phyloP scores from a whole-genome alignment of 2,797 vertebrate genomes.

The Melanotaenia boesemani region DNA sequence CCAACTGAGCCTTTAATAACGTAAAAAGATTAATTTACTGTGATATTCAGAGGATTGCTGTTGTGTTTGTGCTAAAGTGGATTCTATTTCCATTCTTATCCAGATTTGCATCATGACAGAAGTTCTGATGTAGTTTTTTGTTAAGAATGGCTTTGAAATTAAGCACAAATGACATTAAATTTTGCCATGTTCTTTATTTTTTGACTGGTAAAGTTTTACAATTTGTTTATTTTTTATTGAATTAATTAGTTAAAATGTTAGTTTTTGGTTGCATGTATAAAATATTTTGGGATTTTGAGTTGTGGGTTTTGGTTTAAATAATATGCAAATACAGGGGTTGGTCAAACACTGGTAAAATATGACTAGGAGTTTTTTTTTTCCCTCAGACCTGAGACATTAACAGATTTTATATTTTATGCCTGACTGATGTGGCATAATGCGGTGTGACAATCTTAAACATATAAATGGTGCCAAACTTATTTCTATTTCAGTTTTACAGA shows the following conservation, averaged over 20 bases:
- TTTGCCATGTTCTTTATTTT: background rate
- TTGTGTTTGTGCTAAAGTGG: background rate
- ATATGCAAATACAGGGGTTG: too few relatives aligned
- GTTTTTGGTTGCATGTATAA: too few relatives aligned
- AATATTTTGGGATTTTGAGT: too few relatives aligned
- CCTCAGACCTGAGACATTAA: background rate
- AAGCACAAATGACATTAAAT: too few relatives aligned
- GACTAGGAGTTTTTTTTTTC: too few relatives aligned
- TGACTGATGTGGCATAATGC: background rate
- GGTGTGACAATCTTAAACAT: background rate
- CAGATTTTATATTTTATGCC: background rate
- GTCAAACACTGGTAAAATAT: too few relatives aligned
- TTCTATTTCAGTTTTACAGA: background rate
- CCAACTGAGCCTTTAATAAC: conserved; percentile 1
- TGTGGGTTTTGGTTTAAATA: too few relatives aligned
- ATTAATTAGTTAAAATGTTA: too few relatives aligned
- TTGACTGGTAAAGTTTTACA: background rate
- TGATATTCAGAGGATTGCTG: background rate
- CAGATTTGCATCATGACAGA: too few relatives aligned
- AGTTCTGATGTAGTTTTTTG: too few relatives aligned
- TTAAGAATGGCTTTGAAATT: too few relatives aligned
- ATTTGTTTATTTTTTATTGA: background rate
- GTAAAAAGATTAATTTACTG: conserved; percentile 8
- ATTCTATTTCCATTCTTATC: too few relatives aligned
- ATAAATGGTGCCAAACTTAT: background rate